Base-by-base conservation (phyloP, 2,113 vertebrate genomes). In the Pseudopodoces humilis region DNA sequence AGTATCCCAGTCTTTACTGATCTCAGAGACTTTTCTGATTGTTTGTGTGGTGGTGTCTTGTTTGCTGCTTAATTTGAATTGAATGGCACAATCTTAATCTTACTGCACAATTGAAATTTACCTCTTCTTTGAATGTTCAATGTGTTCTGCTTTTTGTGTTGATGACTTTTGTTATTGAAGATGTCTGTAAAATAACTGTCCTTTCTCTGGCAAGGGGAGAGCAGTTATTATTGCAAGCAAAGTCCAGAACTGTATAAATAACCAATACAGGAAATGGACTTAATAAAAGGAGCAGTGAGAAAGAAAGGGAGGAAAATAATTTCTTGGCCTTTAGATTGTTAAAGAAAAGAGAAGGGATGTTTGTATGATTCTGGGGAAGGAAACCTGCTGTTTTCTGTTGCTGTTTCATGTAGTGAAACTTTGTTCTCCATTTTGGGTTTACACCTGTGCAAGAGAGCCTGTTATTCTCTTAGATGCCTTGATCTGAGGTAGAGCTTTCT, bases 381-480 rank as follows among this genome's bases (percentile, higher is more conserved):
- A 84, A 68, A 86, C 35, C 10, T 92, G 49, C 24, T 43, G 2
- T 50, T 56, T 89, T 77, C 25, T 82, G 13, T 63, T 63, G 49
- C 35, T 86, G 2, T 76, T 93, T 63, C 15, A 44, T 46, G 27
- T 28, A 41, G 30, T 55, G 25, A 64, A 77, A 59, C 30, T 64
- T 67, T 10, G n/a, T 72, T 59, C 33, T 75, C 35, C 14, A 1
- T 83, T 88, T 86, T 63, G 21, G 37, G 89, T 68, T 80, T 68
- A n/a, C 4, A 15, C 5, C 17, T 47, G 41, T 65, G 44, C 46
- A 60, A 65, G 50, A 56, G 3, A 47, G 18, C 10, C 7, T 52
- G 33, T 35, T 8, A 4, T 43, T 72, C 49, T 83, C 4, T n/a
- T 25, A 12, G 0, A 0, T 75, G 62, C 47, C 35, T 72, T 50